Conservation (phyloP, 2,797 vertebrate species). For the Hippopotamyrus pictus region DNA sequence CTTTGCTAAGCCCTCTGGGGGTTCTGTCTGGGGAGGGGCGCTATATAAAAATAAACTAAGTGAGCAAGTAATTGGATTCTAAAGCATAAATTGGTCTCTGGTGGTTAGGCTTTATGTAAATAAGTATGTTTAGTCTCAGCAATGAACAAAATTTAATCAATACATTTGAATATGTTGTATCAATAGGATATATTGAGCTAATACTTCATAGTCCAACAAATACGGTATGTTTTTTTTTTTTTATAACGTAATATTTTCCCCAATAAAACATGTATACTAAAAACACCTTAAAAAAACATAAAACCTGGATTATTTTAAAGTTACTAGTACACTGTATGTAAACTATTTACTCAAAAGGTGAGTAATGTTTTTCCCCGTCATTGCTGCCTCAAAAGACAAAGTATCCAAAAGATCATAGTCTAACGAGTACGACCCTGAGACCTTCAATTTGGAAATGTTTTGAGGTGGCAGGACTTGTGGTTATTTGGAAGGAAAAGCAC, state of each 20-base stretch:
- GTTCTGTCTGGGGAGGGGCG: conserved; percentile 18
- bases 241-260: not conserved
- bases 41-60: not conserved
- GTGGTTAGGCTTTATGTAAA: conserved; percentile 12
- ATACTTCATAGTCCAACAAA: not conserved
- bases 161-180: conserved; percentile 13
- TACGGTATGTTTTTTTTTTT: not conserved
- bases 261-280: not conserved
- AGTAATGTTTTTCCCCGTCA: not conserved
- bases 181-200: conserved; percentile 20
- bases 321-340: not conserved
- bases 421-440: not conserved
- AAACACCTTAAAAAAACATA: not conserved
- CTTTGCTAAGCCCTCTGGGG: conserved; percentile 3
- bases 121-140: conserved; percentile 20
- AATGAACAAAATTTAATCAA: conserved; percentile 20
- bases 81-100: conserved; percentile 11
- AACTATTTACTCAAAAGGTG: not conserved
- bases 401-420: not conserved
- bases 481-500: not conserved
- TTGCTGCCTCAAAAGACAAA: not conserved
- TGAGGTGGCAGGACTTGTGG: no score
- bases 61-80: conserved; percentile 6
- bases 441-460: not conserved
- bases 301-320: not conserved